A percentile compares a stretch with the other conserved stretches of the same genome.
These are phyloP conservation scores for Nymphalis urticae DNA, from an alignment of 2,888 invertebrate genomes.

Conservation along the genomic window DNA sequence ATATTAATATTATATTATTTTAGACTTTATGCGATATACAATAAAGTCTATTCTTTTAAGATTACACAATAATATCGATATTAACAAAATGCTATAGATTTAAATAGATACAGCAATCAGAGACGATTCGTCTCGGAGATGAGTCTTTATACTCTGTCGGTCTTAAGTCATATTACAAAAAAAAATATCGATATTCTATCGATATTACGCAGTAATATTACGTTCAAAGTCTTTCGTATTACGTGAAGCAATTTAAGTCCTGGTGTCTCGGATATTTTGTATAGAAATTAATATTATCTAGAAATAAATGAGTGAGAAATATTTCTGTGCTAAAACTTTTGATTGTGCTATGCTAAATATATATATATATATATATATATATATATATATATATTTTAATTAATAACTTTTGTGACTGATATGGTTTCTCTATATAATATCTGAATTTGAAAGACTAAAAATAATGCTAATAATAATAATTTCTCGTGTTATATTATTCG, in stretches of 20 bases:
- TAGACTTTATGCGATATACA: conserved; percentile 2
- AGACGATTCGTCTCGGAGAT: conserved; percentile 26
- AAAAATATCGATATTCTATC: conserved; percentile 24
- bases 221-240: conserved; percentile 16
- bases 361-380: too few relatives aligned
- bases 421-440: too few relatives aligned
- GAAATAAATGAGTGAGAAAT: neutral
- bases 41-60: conserved; percentile 3
- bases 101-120: conserved; percentile 28
- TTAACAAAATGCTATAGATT: conserved; percentile 22
- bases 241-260: conserved; percentile 16
- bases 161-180: conserved; percentile 21
- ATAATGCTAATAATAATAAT: too few relatives aligned
- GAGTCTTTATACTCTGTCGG: conserved; percentile 3
- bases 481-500: too few relatives aligned
- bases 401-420: too few relatives aligned
- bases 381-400: too few relatives aligned
- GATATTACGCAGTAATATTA: conserved; percentile 16
- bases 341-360: too few relatives aligned
- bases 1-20: conserved; percentile 13
- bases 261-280: neutral
- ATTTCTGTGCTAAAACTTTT: too few relatives aligned
- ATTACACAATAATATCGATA: conserved; percentile 15
- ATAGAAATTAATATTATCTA: too few relatives aligned
- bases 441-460: too few relatives aligned